Percentiles rank a stretch among this genome's conserved stretches.
Evolutionary conservation across 1,140 invertebrate species (phyloP).

Genomic region (Sipha flava): DNA sequence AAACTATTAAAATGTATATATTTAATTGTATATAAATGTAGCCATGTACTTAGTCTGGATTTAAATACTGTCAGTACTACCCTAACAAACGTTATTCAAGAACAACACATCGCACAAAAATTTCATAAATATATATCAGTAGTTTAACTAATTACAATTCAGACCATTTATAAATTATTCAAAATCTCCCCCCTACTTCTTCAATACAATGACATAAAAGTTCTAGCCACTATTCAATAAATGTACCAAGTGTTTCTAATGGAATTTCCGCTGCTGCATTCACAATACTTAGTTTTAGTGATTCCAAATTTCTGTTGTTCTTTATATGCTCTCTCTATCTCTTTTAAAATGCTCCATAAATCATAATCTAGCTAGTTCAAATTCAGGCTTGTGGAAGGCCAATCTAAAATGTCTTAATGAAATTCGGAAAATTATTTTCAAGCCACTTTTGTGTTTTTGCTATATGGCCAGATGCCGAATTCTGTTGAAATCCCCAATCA

Average conservation of each 20-base stretch:
- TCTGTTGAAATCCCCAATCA: background rate
- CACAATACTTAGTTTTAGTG: background rate
- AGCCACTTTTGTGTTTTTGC: slow-evolving; percentile 24
- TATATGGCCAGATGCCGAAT: background rate
- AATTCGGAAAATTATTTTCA: slow-evolving; percentile 31
- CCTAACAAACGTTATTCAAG: background rate
- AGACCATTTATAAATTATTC: background rate
- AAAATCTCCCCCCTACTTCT: background rate
- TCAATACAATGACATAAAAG: background rate
- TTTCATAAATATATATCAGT: background rate
- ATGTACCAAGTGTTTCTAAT: background rate
- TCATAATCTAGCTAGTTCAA: slow-evolving; percentile 13
- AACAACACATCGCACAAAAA: background rate
- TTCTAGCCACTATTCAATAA: background rate
- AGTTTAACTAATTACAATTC: too few species aligned
- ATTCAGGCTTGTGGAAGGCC: background rate
- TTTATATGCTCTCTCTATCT: slow-evolving; percentile 28
- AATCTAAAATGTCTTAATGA: slow-evolving; percentile 11
- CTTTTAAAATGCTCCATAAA: background rate
- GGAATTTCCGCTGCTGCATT: background rate
- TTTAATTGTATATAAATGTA: too few species aligned
- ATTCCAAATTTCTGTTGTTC: slow-evolving; percentile 27
- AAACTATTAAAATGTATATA: too few species aligned
- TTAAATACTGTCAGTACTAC: background rate
- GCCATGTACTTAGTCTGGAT: background rate